phyloP scores from a whole-genome alignment of 2,888 invertebrate genomes.

The Drosophila algonquin region DNA sequence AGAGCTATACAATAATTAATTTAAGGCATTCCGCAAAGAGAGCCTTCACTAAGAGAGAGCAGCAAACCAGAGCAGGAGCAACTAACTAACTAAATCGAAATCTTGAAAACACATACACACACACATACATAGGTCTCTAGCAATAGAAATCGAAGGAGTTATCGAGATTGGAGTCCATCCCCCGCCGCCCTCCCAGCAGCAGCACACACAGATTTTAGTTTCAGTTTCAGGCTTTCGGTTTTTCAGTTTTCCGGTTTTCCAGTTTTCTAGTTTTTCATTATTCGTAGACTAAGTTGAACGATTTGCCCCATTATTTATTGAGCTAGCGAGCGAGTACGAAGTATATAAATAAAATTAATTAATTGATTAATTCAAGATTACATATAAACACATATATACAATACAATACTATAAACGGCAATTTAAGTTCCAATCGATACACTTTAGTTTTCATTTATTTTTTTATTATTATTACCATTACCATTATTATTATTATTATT shows the following conservation, averaged over 20 bases:
- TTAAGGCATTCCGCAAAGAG: constrained; percentile 29
- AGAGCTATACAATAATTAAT: constrained; percentile 46
- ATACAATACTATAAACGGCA: constrained; percentile 35
- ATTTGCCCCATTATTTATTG: constrained; percentile 40
- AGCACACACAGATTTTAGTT: not conserved
- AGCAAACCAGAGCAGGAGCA: not conserved
- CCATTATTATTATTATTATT: constrained; percentile 44
- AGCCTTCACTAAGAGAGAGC: constrained; percentile 33
- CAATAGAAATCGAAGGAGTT: not conserved
- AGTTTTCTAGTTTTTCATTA: constrained; percentile 11
- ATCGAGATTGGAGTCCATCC: not conserved
- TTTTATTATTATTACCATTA: constrained; percentile 39
- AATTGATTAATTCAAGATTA: constrained; percentile 32
- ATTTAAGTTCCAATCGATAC: constrained; percentile 55
- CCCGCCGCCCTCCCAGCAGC: not conserved
- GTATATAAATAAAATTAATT: constrained; percentile 24
- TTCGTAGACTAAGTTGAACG: constrained; percentile 32
- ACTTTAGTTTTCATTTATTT: constrained; percentile 56
- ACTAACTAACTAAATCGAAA: constrained; percentile 40
- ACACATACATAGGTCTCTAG: no score
- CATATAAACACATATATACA: constrained; percentile 28
- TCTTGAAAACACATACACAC: constrained; percentile 2
- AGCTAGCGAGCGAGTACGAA: constrained; percentile 13
- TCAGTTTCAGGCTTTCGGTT: constrained; percentile 7
- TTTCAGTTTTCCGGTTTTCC: not conserved